phyloP scores from a whole-genome alignment of 1,140 invertebrate genomes.

The Rhagoletis pomonella region DNA sequence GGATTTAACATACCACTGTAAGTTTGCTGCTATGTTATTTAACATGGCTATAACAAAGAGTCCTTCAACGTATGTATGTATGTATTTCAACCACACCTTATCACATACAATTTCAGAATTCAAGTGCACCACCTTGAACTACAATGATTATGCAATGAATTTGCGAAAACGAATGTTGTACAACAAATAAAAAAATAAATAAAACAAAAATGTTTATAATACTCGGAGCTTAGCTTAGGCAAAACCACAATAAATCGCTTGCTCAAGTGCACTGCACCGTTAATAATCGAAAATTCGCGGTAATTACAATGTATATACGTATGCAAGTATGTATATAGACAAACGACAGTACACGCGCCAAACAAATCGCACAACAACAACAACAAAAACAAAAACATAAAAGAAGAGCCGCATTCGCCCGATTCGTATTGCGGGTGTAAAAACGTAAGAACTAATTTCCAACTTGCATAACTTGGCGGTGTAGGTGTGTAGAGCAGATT shows the following conservation, averaged over 20 bases:
- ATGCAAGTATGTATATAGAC: background rate
- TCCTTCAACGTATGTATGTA: too few species aligned
- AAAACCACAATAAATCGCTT: conserved; percentile 23
- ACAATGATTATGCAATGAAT: background rate
- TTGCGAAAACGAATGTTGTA: background rate
- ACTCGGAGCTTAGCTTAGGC: background rate
- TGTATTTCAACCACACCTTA: background rate
- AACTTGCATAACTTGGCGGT: background rate
- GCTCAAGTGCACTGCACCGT: background rate
- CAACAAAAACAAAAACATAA: conserved; percentile 1
- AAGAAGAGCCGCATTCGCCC: background rate
- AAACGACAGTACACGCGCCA: background rate
- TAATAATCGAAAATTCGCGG: conserved; percentile 44
- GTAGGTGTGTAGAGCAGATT: background rate
- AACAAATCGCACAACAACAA: conserved; percentile 5
- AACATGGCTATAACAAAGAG: too few species aligned
- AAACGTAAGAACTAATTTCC: background rate
- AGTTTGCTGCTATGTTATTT: too few species aligned
- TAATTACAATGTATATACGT: background rate
- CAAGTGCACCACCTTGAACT: conserved; percentile 31
- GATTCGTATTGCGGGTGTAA: background rate
- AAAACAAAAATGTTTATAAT: background rate
- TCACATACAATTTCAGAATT: conserved; percentile 1
- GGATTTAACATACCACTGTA: too few species aligned
- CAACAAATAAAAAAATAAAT: background rate